Base-by-base conservation (phyloP, 2,797 vertebrate genomes). In the Hoplostethus mediterraneus region DNA sequence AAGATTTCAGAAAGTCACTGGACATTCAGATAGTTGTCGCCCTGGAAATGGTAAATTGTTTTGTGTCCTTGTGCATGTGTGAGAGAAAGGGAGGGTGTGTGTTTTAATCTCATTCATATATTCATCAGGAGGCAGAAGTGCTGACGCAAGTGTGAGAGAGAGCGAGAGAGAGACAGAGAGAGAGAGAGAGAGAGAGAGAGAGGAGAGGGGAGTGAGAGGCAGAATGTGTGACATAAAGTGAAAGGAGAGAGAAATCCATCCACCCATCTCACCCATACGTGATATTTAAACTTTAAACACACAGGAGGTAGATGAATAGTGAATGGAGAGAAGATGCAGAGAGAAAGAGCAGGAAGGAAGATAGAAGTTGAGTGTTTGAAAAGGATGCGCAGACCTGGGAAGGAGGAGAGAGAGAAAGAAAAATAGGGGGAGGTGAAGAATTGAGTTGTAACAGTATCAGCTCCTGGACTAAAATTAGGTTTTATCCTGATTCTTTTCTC, bases 71-170 rank as follows among this genome's bases (percentile, higher is more conserved):
- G 30, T 69, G 61, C 14, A 44, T 60, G 55, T 65, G 52, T 14
- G 17, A 40, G 53, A 5, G 13, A 33, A 45, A 42, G n/a, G 21
- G 9, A 54, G 57, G 47, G 53, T 63, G 31, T 62, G 63, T 61
- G 75, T 86, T 79, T 86, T 93, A 90, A 91, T 91, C 88, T 89
- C 84, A 91, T 93, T 93, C 86, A 93, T 93, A 79, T 91, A 92
- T 93, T 92, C 90, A 92, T 83, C 81, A 85, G 80, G 73, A 79
- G 74, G 70, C 84, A 92, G 85, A 92, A 92, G 62, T 89, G 91
- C 91, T 93, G 91, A 92, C 82, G 77, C 79, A 87, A 88, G 86
- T 85, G 82, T 82, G 81, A 87, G 72, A 67, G 80, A 83, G 81
- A 77, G 77, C 12, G 55, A 30, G 10, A 63, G 59, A 13, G 31